Conservation (phyloP, 2,888 invertebrate genomes). For the Leptinotarsa peninsularis region DNA sequence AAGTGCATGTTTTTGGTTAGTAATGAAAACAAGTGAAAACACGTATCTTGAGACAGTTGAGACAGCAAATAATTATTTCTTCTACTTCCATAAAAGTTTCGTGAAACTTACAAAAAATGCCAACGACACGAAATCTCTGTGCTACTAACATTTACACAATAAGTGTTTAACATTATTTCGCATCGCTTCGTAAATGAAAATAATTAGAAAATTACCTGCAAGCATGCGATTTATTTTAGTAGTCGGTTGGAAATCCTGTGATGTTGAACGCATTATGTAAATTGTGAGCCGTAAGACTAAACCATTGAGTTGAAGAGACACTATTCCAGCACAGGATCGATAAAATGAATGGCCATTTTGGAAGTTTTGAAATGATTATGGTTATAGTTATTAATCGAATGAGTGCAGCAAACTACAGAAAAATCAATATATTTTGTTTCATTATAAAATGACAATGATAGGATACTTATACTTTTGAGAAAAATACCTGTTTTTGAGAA, state of each 20-base stretch:
- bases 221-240: slow-evolving; percentile 2
- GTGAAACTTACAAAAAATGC: background rate
- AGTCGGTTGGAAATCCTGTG: slow-evolving; percentile 12
- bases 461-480: no score
- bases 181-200: slow-evolving; percentile 2
- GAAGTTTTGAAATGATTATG: background rate
- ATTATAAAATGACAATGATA: no score
- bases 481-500: no score
- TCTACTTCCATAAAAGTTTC: background rate
- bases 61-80: background rate
- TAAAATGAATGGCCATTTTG: background rate
- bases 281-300: background rate
- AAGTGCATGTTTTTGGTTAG: no score
- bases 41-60: background rate
- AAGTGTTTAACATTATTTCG: slow-evolving; percentile 1
- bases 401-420: no score
- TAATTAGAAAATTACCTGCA: slow-evolving; percentile 10
- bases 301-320: background rate
- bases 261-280: background rate
- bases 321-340: background rate
- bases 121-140: slow-evolving; percentile 3
- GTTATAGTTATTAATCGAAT: background rate
- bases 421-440: no score
- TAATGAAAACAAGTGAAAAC: no score
- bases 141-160: background rate